Evolutionary conservation across 2,113 vertebrate species (phyloP).

Genomic region (Menura novaehollandiae): DNA sequence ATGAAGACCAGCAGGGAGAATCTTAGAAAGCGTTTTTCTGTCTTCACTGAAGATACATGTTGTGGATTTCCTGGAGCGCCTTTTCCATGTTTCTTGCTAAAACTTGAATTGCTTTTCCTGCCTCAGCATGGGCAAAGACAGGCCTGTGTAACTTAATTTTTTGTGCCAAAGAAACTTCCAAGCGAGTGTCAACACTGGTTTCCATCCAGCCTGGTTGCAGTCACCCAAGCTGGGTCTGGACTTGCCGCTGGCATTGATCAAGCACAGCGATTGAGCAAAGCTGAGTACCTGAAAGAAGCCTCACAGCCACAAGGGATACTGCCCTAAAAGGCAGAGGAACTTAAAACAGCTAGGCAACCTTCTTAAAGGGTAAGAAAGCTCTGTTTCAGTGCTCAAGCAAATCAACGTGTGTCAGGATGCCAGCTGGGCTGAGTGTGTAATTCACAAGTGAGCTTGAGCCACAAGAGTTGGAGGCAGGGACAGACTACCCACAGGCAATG

Average conservation of each 20-base stretch:
- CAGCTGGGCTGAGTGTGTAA: neutral
- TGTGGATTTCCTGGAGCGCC: neutral
- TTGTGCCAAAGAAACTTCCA: neutral
- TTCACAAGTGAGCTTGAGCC: neutral
- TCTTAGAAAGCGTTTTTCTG: neutral
- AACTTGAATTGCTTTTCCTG: neutral
- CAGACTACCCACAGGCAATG: neutral
- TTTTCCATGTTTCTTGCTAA: neutral
- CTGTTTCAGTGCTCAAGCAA: neutral
- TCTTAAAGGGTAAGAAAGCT: neutral
- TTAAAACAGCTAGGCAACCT: neutral
- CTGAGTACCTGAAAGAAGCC: neutral
- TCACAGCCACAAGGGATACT: neutral
- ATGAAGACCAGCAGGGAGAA: neutral
- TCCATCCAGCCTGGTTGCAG: neutral
- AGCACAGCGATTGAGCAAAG: neutral
- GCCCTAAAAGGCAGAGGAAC: neutral
- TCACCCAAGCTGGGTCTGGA: neutral
- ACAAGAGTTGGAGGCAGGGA: neutral
- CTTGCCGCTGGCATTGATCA: neutral
- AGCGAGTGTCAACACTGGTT: neutral
- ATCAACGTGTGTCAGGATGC: fast-evolving
- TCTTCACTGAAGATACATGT: neutral
- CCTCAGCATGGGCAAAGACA: neutral
- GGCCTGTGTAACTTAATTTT: neutral